These are phyloP conservation scores for Drosophila nr. fundita DNA, from an alignment of 2,888 invertebrate species.

Conservation along the genomic window DNA sequence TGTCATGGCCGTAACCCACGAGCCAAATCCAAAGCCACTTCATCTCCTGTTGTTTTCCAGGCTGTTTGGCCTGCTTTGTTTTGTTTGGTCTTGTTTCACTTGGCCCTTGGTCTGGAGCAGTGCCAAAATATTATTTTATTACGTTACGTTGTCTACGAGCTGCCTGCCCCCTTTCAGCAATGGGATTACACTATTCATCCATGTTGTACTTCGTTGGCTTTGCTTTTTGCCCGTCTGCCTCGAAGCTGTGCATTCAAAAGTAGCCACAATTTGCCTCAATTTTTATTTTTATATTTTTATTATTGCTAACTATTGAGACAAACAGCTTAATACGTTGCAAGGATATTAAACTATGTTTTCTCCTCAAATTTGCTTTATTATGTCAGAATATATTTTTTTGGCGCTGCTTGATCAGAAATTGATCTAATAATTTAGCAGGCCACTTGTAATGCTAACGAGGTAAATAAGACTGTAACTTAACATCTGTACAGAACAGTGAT, in stretches of 20 bases:
- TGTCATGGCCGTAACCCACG: slow-evolving; percentile 56
- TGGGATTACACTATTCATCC: slow-evolving; percentile 53
- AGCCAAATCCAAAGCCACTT: slow-evolving; percentile 54
- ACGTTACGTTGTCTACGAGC: slow-evolving; percentile 57
- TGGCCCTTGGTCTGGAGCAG: slow-evolving; percentile 46
- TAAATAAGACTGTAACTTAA: not conserved
- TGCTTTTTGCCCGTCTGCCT: slow-evolving; percentile 24
- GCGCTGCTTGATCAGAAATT: not conserved
- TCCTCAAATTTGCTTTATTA: slow-evolving; percentile 18
- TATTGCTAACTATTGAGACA: slow-evolving; percentile 22
- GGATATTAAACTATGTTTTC: slow-evolving; percentile 29
- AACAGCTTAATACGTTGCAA: slow-evolving; percentile 41
- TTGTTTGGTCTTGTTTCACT: slow-evolving; percentile 20
- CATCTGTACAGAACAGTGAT: not conserved
- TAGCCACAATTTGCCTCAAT: slow-evolving; percentile 56
- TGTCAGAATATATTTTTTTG: not conserved
- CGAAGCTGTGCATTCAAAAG: slow-evolving; percentile 52
- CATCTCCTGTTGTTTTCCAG: slow-evolving; percentile 47
- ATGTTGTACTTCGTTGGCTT: slow-evolving; percentile 29
- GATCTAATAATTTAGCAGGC: not conserved
- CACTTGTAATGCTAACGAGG: not conserved
- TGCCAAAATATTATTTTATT: slow-evolving; percentile 73
- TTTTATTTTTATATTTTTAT: slow-evolving; percentile 22
- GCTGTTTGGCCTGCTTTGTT: slow-evolving; percentile 44
- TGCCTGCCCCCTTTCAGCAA: slow-evolving; percentile 33